Percentiles rank a stretch among this genome's conserved stretches.
Conservation (phyloP, 2,113 vertebrate genomes). For the Nycticorax nycticorax region DNA sequence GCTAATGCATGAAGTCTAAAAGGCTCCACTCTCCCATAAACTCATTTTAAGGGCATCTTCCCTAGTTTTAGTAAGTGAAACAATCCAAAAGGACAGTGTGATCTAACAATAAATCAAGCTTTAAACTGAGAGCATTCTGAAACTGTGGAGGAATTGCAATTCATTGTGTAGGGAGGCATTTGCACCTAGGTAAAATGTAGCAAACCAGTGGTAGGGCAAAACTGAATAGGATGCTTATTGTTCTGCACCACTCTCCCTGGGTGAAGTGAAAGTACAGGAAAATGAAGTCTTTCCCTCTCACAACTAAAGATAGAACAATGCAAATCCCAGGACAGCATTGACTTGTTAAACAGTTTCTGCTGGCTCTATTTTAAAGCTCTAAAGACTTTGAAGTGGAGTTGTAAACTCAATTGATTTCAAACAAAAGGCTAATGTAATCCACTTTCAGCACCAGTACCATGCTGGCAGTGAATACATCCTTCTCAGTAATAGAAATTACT, state of each 20-base stretch:
- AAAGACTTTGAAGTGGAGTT: constrained; percentile 58
- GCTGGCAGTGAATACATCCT: constrained; percentile 39
- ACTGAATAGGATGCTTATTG: neutral
- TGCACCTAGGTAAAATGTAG: neutral
- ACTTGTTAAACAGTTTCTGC: constrained; percentile 67
- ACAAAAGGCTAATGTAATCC: constrained; percentile 69
- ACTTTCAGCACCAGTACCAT: constrained; percentile 58
- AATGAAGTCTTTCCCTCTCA: constrained; percentile 58
- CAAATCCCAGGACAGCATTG: constrained; percentile 52
- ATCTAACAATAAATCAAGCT: neutral
- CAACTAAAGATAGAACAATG: constrained; percentile 44
- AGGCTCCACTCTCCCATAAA: neutral
- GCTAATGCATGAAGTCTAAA: neutral
- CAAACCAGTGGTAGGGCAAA: neutral
- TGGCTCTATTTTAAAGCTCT: constrained; percentile 50
- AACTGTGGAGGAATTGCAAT: neutral
- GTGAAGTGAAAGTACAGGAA: constrained; percentile 43
- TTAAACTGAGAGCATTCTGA: neutral
- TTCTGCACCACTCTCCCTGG: neutral
- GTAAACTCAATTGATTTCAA: constrained; percentile 65
- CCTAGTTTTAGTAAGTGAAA: neutral
- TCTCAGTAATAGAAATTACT: constrained; percentile 40
- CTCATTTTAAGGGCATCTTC: neutral
- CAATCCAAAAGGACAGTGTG: neutral
- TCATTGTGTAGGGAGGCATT: neutral